Base-by-base conservation (phyloP, 2,113 vertebrate genomes). In the Thalassarche chlororhynchos region DNA sequence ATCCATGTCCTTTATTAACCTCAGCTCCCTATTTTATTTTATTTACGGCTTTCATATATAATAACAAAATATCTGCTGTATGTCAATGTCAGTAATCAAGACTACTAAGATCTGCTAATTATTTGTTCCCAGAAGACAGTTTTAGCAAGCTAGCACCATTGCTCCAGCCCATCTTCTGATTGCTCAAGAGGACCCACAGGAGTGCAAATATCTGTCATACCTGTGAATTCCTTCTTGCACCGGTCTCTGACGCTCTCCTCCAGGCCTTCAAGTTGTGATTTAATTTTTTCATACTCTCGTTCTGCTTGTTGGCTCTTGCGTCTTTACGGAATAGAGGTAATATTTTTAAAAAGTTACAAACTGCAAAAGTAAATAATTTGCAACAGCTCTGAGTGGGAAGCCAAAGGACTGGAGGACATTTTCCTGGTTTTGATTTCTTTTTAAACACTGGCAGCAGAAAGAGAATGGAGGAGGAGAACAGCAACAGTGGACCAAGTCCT, bases 201-300 rank as follows among this genome's bases (percentile, higher is more conserved):
- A 86, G 38, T 36, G 20, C 51, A 81, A 69, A 42, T 46, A 82
- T 82, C 57, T 72, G 25, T 75, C 87, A 90, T 88, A 99, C 99
- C 99, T 93, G 99, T 99, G 98, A 99, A 99, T 96, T 99, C 99
- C 87, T 99, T 99, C 98, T 99, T 99, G 98, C 99, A 99, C 62
- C 99, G 99, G 91, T 99, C 99, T 17, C 99, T 98, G 36, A 99
- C 99, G 5, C 99, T 99, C 89, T 99, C 99, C 96, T 99, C 99
- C 96, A 99, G 96, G 78, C 98, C 99, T 93, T 99, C 99, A 83
- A 99, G 98, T 84, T 99, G 99, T 66, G 99, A 99, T 91, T 98
- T 99, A 82, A 99, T 99, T 97, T 99, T 99, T 98, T 99, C 99
- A 13, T 99, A 99, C 71, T 99, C 99, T 3, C 99, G 98, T 80